Evolutionary conservation across 2,113 vertebrate genomes (phyloP).

Genomic region (Meriones unguiculatus): DNA sequence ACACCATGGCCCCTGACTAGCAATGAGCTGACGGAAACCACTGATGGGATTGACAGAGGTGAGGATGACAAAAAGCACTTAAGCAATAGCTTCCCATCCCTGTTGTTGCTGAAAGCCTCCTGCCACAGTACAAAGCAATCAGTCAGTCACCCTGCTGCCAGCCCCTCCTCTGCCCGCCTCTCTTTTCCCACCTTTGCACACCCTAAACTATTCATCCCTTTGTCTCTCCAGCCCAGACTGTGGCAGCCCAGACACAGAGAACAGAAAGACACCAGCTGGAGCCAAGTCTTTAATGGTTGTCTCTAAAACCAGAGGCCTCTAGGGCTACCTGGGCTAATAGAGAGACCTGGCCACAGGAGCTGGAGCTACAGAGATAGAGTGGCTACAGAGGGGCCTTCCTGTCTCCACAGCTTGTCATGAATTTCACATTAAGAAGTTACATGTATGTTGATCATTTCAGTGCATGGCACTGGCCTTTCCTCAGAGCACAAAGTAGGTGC

Average conservation of each 20-base stretch:
- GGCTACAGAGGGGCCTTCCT: neutral
- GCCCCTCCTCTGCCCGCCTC: conserved; percentile 66
- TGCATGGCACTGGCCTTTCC: neutral
- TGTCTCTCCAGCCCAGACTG: conserved; percentile 61
- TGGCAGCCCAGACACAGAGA: neutral
- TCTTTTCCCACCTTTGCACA: conserved; percentile 68
- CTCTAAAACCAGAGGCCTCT: neutral
- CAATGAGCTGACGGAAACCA: conserved; percentile 64
- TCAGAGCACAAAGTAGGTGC: neutral
- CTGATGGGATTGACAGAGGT: conserved; percentile 70
- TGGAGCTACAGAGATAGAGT: neutral
- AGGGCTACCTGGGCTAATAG: neutral
- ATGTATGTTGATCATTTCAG: neutral
- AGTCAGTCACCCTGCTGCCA: conserved; percentile 57
- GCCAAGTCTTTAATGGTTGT: neutral
- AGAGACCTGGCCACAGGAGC: neutral
- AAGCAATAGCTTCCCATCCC: conserved; percentile 68
- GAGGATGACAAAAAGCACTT: conserved; percentile 79
- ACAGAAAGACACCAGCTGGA: conserved; percentile 66
- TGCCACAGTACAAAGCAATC: conserved; percentile 73
- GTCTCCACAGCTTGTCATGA: neutral
- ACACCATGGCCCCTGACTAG: conserved; percentile 56
- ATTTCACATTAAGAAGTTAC: neutral
- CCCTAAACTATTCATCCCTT: conserved; percentile 70
- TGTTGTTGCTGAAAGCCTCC: conserved; percentile 72